Conservation (phyloP, 2,113 vertebrate species). For the Scolopax mira region DNA sequence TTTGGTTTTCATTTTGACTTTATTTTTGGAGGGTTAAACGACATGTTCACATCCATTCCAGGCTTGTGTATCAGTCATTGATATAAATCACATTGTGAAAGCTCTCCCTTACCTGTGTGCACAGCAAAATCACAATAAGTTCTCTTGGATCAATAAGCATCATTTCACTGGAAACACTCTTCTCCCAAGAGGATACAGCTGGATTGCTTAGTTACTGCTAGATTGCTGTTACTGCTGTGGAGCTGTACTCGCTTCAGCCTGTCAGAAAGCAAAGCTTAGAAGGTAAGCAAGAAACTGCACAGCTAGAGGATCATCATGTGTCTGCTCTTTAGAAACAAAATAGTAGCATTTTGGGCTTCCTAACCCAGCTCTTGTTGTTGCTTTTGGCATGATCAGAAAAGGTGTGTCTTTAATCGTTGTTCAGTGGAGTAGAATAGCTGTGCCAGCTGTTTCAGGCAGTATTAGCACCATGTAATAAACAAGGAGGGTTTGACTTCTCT, state of each 20-base stretch:
- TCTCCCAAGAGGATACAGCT: background rate
- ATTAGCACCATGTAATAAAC: background rate
- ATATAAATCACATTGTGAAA: background rate
- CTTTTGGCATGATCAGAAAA: background rate
- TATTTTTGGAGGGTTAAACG: background rate
- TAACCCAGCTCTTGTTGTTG: background rate
- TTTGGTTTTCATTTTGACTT: slow-evolving; percentile 9
- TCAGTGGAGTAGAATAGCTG: background rate
- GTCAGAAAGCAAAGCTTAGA: background rate
- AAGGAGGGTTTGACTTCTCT: background rate
- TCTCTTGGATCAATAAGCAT: slow-evolving; percentile 28
- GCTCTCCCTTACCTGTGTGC: background rate
- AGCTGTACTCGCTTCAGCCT: background rate
- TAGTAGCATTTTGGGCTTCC: background rate
- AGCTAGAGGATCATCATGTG: background rate
- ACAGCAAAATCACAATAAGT: background rate
- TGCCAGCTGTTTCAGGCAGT: background rate
- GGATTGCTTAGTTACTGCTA: background rate
- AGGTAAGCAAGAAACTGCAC: background rate
- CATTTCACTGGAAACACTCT: background rate
- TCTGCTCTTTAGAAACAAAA: background rate
- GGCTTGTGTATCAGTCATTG: background rate
- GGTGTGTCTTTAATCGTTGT: background rate
- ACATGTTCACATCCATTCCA: background rate
- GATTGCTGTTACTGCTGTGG: background rate